A percentile compares a stretch with the other conserved stretches of the same genome.
Evolutionary conservation across 37 sponge, comb jelly and placozoan species (phyloP).

Genomic region (Chondrosia reniformis): DNA sequence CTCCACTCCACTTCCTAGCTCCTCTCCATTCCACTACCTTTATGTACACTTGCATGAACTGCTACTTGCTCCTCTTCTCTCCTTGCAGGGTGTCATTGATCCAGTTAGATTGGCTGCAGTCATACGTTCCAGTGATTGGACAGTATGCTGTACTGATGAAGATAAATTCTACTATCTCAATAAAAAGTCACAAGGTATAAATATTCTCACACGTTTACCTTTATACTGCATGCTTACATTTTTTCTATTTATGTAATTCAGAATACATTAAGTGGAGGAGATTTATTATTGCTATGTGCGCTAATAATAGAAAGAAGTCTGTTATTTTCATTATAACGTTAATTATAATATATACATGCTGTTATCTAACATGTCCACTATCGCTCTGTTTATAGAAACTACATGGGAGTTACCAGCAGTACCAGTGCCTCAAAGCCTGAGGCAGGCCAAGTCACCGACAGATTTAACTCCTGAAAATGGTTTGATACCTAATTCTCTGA

Average conservation of each 20-base stretch:
- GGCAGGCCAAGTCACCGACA: neutral
- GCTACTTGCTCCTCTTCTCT: neutral
- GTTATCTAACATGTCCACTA: neutral
- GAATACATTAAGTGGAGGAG: no score
- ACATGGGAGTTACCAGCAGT: constrained; percentile 28
- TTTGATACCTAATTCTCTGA: no score
- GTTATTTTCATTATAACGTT: no score
- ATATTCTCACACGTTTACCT: no score
- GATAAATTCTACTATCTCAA: constrained; percentile 73
- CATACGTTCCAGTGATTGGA: constrained; percentile 54
- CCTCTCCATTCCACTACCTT: neutral
- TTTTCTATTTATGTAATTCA: no score
- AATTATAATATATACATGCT: no score
- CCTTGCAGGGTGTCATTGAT: neutral
- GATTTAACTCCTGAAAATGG: neutral
- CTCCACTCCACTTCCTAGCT: neutral
- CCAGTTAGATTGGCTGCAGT: constrained; percentile 14
- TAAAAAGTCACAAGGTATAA: constrained; percentile 49
- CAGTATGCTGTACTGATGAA: constrained; percentile 46
- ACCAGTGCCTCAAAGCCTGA: constrained; percentile 4
- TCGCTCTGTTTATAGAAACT: constrained; percentile 21
- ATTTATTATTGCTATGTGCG: no score
- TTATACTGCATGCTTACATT: no score
- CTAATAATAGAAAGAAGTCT: no score
- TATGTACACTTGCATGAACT: no score